Evolutionary conservation across 2,797 vertebrate genomes (phyloP).

Genomic region (Botia kubotai): DNA sequence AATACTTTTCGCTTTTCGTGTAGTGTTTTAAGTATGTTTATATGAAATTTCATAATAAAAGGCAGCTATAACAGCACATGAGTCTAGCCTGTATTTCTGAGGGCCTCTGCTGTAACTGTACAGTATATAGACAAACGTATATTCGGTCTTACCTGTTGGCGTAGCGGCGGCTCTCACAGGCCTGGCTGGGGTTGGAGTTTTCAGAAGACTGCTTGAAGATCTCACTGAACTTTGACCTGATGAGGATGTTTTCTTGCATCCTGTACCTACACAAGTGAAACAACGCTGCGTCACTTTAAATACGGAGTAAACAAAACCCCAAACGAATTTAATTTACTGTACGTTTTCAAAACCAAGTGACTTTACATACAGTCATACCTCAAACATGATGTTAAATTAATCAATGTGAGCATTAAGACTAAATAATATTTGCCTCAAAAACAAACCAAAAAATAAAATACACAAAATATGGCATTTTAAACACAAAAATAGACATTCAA

Average conservation of each 20-base stretch:
- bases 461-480: background rate
- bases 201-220: conserved; percentile 55
- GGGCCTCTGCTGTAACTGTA: background rate
- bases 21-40: too few relatives aligned
- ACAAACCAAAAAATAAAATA: background rate
- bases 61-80: background rate
- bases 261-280: conserved; percentile 58
- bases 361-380: too few relatives aligned
- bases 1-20: too few relatives aligned
- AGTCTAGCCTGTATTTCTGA: background rate
- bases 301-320: background rate
- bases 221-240: conserved; percentile 51
- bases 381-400: background rate
- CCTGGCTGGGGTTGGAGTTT: conserved; percentile 57
- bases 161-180: conserved; percentile 25
- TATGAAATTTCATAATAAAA: background rate
- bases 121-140: too few relatives aligned
- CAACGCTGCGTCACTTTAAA: background rate
- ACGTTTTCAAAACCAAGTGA: background rate
- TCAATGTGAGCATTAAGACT: background rate
- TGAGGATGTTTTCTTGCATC: conserved; percentile 60
- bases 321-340: background rate
- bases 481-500: too few relatives aligned
- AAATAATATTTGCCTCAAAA: too few relatives aligned
- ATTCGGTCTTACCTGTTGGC: conserved; percentile 66